Percentiles rank a stretch among this genome's conserved stretches.
Evolutionary conservation across 2,888 invertebrate species (phyloP).

Genomic region (Dicycla oo): DNA sequence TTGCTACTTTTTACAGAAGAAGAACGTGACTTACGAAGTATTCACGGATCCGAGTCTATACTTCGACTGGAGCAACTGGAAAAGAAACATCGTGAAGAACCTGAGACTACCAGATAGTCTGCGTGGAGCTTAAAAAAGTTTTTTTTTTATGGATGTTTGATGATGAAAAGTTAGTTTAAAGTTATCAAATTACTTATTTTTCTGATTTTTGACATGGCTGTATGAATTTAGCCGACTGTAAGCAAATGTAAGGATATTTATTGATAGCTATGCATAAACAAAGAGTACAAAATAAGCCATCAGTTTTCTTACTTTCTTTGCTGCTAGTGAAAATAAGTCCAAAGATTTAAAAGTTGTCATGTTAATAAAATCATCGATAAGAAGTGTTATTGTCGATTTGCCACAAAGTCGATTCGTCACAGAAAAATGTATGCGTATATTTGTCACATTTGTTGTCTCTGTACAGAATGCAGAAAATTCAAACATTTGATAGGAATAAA

Average conservation of each 20-base stretch:
- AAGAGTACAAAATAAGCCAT: not conserved
- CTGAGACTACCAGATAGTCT: slow-evolving; percentile 27
- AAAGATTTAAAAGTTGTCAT: not conserved
- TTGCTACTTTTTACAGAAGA: slow-evolving; percentile 76
- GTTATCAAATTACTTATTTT: not conserved
- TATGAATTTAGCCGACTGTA: not conserved
- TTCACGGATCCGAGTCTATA: slow-evolving; percentile 93
- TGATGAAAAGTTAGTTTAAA: no score
- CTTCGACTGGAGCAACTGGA: slow-evolving; percentile 77
- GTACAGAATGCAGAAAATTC: no score
- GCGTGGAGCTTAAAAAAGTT: slow-evolving; percentile 29
- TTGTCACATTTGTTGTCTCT: no score
- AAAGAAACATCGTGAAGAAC: slow-evolving; percentile 50
- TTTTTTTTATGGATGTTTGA: not conserved
- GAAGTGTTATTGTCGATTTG: no score
- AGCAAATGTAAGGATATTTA: not conserved
- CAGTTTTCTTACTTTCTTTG: no score
- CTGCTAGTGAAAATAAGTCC: not conserved
- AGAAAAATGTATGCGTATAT: no score
- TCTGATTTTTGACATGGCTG: not conserved
- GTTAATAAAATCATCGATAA: not conserved
- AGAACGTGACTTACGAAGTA: slow-evolving; percentile 94
- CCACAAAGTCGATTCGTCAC: no score
- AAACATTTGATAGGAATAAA: no score
- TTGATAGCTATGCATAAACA: not conserved